A percentile compares a stretch with the other conserved stretches of the same genome.
phyloP scores from a whole-genome alignment of 2,797 vertebrate genomes.

The Pseudocheirus occidentalis region DNA sequence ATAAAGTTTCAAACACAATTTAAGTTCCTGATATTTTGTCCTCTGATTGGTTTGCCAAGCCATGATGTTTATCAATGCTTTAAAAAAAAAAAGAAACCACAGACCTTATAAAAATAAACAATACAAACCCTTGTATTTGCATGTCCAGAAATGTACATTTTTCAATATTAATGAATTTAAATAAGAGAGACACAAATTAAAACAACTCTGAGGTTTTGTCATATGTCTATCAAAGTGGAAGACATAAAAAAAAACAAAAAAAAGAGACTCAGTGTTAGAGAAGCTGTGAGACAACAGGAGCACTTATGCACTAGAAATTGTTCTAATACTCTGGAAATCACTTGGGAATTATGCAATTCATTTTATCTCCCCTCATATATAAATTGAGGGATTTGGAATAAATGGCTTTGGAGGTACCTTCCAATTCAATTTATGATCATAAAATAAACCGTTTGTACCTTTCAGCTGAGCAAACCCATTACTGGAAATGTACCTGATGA shows the following conservation, averaged over 20 bases:
- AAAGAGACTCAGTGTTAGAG: background rate
- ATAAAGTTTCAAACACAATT: constrained; percentile 6
- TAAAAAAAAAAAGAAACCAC: too few relatives aligned
- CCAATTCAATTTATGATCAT: background rate
- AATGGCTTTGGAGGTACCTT: background rate
- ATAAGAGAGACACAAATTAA: background rate
- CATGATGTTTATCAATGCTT: background rate
- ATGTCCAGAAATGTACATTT: too few relatives aligned
- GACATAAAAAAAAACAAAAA: background rate
- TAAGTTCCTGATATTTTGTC: background rate
- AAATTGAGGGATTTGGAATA: background rate
- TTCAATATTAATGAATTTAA: background rate
- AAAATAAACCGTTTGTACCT: background rate
- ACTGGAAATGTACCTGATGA: background rate
- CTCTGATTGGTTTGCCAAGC: background rate
- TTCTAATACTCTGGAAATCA: background rate
- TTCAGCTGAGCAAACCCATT: background rate
- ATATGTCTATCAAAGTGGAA: background rate
- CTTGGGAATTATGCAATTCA: background rate
- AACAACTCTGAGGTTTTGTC: background rate
- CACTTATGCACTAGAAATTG: background rate
- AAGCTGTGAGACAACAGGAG: background rate
- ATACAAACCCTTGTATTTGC: too few relatives aligned
- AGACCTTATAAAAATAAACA: too few relatives aligned
- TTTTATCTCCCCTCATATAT: background rate